Evolutionary conservation across 2,113 vertebrate species (phyloP).

Genomic region (Pongo abelii): DNA sequence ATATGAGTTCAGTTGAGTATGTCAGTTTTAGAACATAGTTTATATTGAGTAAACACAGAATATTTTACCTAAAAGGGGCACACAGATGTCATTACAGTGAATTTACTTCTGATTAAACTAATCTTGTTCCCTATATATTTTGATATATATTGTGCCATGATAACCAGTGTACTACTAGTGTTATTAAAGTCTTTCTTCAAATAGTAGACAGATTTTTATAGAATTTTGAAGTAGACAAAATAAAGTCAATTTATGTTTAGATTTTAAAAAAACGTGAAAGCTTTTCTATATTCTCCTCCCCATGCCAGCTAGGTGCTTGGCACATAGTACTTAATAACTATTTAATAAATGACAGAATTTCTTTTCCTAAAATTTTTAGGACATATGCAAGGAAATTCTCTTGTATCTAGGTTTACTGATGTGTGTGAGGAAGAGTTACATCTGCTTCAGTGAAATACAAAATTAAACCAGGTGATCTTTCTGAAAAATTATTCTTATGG

Average conservation of each 20-base stretch:
- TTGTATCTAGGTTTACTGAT: background rate
- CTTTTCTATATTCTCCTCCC: background rate
- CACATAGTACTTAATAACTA: background rate
- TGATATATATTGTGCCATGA: background rate
- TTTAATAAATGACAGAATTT: slow-evolving; percentile 14
- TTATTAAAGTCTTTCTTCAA: slow-evolving; percentile 67
- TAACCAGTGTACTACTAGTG: background rate
- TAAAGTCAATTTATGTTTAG: slow-evolving; percentile 44
- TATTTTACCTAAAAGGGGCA: slow-evolving; percentile 13
- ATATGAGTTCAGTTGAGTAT: background rate
- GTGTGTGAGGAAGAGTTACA: background rate
- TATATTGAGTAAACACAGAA: background rate
- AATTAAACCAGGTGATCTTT: slow-evolving; percentile 18
- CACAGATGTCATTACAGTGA: slow-evolving; percentile 27
- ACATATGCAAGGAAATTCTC: background rate
- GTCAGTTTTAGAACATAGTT: background rate
- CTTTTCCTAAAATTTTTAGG: background rate
- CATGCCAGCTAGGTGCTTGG: background rate
- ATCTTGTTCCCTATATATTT: background rate
- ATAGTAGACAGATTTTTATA: background rate
- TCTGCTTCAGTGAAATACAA: background rate
- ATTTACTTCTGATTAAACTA: slow-evolving; percentile 36
- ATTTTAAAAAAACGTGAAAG: background rate
- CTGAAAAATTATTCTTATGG: slow-evolving; percentile 12
- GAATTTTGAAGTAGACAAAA: slow-evolving; percentile 55